phyloP scores from a whole-genome alignment of 53 echinoderm and acorn worm genomes.

The Temnopleurus reevesii region DNA sequence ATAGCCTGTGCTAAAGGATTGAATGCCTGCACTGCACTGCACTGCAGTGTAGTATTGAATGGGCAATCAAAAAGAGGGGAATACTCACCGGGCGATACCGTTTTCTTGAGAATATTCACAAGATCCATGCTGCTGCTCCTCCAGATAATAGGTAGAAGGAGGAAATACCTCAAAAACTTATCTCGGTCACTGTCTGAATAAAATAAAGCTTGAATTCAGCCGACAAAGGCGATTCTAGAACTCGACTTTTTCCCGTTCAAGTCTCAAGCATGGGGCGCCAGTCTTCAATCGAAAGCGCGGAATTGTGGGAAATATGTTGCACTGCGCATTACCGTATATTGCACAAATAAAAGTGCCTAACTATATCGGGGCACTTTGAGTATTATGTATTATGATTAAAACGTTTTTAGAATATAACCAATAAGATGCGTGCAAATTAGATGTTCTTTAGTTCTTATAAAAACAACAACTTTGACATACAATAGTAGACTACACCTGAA shows the following conservation, averaged over 20 bases:
- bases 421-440: no score
- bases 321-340: no score
- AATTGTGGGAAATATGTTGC: neutral
- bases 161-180: neutral
- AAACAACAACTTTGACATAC: no score
- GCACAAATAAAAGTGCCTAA: no score
- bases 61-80: neutral
- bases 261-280: slow-evolving; percentile 52
- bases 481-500: no score
- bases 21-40: neutral
- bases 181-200: neutral
- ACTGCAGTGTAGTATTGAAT: neutral
- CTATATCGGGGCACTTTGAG: no score
- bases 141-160: slow-evolving; percentile 23
- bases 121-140: slow-evolving; percentile 37
- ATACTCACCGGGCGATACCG: slow-evolving; percentile 52
- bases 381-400: no score
- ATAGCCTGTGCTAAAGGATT: neutral
- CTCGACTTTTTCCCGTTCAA: neutral
- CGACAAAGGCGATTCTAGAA: neutral
- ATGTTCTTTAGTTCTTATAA: no score
- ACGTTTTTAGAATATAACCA: no score
- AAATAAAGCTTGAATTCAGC: neutral
- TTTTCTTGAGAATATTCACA: neutral
- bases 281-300: neutral